These are phyloP conservation scores for Tachuris rubrigastra DNA, from an alignment of 2,113 vertebrate species.

Conservation along the genomic window DNA sequence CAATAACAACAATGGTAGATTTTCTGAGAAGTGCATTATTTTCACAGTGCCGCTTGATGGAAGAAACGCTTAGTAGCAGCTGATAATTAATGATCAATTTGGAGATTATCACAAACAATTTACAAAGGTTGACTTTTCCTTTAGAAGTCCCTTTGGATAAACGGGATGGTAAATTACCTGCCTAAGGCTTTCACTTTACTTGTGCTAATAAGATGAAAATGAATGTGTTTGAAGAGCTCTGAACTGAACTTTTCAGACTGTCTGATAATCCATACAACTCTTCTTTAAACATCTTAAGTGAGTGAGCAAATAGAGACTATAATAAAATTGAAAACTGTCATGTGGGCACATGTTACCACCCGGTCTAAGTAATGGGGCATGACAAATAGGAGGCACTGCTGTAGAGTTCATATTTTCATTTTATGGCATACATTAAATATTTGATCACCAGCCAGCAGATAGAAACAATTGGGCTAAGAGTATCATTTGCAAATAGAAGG, in stretches of 20 bases:
- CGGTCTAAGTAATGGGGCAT: conserved; percentile 18
- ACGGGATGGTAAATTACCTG: conserved; percentile 57
- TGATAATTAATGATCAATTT: conserved; percentile 61
- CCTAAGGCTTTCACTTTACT: conserved; percentile 46
- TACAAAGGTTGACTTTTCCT: conserved; percentile 40
- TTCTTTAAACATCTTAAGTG: conserved; percentile 64
- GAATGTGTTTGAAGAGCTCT: conserved; percentile 33
- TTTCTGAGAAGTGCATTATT: conserved; percentile 45
- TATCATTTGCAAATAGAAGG: neutral
- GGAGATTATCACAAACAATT: conserved; percentile 49
- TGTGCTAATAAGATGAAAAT: conserved; percentile 48
- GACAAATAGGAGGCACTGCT: conserved; percentile 36
- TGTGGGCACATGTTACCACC: neutral
- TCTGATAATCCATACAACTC: conserved; percentile 48
- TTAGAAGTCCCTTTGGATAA: conserved; percentile 54
- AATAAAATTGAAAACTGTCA: conserved; percentile 27
- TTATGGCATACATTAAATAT: conserved; percentile 50
- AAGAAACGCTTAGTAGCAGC: conserved; percentile 25
- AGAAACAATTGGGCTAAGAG: neutral
- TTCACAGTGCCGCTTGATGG: neutral
- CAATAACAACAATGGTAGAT: neutral
- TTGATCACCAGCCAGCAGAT: conserved; percentile 18
- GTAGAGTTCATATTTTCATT: conserved; percentile 41
- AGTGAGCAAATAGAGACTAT: conserved; percentile 36
- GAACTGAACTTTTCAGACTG: conserved; percentile 32